A percentile compares a stretch with the other conserved stretches of the same genome.
These are phyloP conservation scores for Dysidea cf. avara DNA, from an alignment of 37 sponge, comb jelly and placozoan species.

Conservation along the genomic window DNA sequence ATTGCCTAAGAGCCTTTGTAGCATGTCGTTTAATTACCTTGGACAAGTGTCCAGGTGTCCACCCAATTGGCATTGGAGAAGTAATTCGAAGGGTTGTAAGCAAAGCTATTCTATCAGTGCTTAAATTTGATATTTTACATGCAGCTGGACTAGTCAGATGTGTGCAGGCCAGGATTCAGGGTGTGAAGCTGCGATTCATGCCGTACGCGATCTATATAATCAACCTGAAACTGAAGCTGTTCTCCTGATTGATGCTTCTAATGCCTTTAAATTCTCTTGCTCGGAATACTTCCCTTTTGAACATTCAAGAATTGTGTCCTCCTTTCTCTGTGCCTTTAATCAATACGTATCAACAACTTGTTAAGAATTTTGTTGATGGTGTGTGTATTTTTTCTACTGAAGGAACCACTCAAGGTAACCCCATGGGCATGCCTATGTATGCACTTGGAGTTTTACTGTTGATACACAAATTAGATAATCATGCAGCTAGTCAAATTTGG, in stretches of 20 bases:
- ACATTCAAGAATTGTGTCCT: conserved; percentile 22
- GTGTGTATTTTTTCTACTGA: conserved; percentile 27
- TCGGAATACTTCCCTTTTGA: conserved; percentile 24
- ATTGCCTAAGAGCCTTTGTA: no score
- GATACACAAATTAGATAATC: neutral
- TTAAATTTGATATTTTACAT: no score
- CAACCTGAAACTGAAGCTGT: no score
- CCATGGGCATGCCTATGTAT: conserved; percentile 44
- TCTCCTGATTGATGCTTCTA: conserved; percentile 31
- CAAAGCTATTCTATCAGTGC: no score
- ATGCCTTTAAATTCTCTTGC: conserved; percentile 44
- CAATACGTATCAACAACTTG: conserved; percentile 20
- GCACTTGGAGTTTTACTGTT: conserved; percentile 17
- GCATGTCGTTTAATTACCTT: no score
- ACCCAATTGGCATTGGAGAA: no score
- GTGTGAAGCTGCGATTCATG: no score
- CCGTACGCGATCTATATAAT: no score
- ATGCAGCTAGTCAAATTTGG: conserved; percentile 16
- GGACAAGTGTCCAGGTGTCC: no score
- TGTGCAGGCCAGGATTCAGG: no score
- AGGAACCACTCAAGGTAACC: conserved; percentile 46
- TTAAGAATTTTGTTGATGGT: conserved; percentile 35
- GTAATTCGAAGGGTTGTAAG: no score
- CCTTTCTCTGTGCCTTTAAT: conserved; percentile 15
- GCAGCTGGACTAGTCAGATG: no score